A percentile compares a stretch with the other conserved stretches of the same genome.
These are phyloP conservation scores for Amniataba percoides DNA, from an alignment of 2,797 vertebrate species.

Conservation along the genomic window DNA sequence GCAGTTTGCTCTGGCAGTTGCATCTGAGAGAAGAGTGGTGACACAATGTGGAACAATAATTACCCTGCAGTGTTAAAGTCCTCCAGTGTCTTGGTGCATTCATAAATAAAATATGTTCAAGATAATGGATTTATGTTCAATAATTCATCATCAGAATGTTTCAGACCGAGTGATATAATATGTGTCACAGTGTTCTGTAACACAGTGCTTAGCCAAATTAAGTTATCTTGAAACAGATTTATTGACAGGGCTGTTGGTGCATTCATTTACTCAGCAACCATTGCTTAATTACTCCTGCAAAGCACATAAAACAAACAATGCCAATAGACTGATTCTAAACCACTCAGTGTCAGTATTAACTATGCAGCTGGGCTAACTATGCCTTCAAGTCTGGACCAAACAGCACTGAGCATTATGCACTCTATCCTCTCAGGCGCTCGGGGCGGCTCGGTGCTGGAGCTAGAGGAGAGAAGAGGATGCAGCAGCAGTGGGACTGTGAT, in stretches of 20 bases:
- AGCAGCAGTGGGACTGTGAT: conserved; percentile 51
- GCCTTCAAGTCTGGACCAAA: conserved; percentile 40
- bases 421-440: conserved; percentile 35
- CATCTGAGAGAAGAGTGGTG: conserved; percentile 77
- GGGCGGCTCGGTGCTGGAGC: conserved; percentile 26
- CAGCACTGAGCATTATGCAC: conserved; percentile 29
- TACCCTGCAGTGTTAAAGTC: conserved; percentile 82
- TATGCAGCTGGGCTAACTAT: conserved; percentile 56
- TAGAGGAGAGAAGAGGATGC: conserved; percentile 30
- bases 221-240: conserved; percentile 85
- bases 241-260: conserved; percentile 76
- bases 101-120: conserved; percentile 87
- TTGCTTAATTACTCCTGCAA: conserved; percentile 82
- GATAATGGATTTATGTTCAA: conserved; percentile 89
- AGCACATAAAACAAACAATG: conserved; percentile 81
- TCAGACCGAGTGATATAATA: conserved; percentile 83
- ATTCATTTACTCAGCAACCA: conserved; percentile 81
- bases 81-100: conserved; percentile 83
- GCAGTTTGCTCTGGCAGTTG: conserved; percentile 74
- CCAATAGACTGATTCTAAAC: conserved; percentile 76
- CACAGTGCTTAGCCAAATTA: conserved; percentile 85
- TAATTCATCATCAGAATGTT: conserved; percentile 87
- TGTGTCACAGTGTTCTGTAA: conserved; percentile 81
- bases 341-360: conserved; percentile 77
- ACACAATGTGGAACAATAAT: conserved; percentile 86